Evolutionary conservation across 2,113 vertebrate species (phyloP).

Genomic region (Carassius carassius): DNA sequence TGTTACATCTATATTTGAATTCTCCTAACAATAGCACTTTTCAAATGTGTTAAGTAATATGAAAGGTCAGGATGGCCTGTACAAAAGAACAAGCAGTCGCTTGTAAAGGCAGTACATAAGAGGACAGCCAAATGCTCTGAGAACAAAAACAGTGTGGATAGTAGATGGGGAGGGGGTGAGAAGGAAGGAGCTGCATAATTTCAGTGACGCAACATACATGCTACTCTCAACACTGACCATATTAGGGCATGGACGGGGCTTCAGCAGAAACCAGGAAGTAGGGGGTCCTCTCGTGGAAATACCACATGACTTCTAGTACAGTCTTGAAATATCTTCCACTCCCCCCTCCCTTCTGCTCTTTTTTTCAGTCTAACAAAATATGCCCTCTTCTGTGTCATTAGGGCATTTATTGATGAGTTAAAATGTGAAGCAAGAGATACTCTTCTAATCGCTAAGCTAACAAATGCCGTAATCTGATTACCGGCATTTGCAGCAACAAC

Average conservation of each 20-base stretch:
- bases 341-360: slow-evolving; percentile 21
- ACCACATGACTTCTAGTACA: slow-evolving; percentile 54
- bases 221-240: slow-evolving; percentile 53
- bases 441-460: slow-evolving; percentile 36
- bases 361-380: slow-evolving; percentile 10
- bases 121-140: slow-evolving; percentile 27
- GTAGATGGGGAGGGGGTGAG: slow-evolving; percentile 11
- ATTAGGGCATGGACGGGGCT: slow-evolving; percentile 48
- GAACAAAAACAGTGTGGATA: slow-evolving; percentile 27
- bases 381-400: slow-evolving; percentile 37
- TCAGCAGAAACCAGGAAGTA: slow-evolving; percentile 46
- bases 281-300: slow-evolving; percentile 48
- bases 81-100: slow-evolving; percentile 31
- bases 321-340: slow-evolving; percentile 44
- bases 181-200: slow-evolving; percentile 44
- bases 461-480: slow-evolving; percentile 32
- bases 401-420: slow-evolving; percentile 42
- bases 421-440: slow-evolving; percentile 18
- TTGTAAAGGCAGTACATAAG: slow-evolving; percentile 25
- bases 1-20: background rate
- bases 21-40: background rate
- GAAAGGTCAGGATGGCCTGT: background rate
- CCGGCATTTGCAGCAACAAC: slow-evolving; percentile 37
- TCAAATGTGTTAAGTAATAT: background rate
- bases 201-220: slow-evolving; percentile 37